Evolutionary conservation across 1,140 invertebrate genomes (phyloP).

Genomic region (Macrobrachium nipponense): DNA sequence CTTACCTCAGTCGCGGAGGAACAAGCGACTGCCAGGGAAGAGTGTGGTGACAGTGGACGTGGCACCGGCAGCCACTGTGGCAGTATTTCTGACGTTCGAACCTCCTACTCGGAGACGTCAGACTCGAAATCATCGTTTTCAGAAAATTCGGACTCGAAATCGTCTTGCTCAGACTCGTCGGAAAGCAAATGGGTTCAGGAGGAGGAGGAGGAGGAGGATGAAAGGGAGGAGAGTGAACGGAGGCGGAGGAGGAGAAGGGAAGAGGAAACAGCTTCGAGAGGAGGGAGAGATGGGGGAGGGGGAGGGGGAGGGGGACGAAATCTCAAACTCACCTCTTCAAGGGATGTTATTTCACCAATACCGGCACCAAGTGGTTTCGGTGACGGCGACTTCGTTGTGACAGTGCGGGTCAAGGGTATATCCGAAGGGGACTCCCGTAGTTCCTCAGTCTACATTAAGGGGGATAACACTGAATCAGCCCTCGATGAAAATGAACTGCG

Average conservation of each 20-base stretch:
- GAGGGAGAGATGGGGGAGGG: neutral
- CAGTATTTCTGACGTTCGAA: constrained; percentile 59
- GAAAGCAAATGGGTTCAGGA: constrained; percentile 48
- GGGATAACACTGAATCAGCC: neutral
- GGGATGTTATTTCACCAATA: constrained; percentile 58
- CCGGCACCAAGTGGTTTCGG: constrained; percentile 62
- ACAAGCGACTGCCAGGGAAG: constrained; percentile 55
- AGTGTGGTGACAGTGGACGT: constrained; percentile 63
- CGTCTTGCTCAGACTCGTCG: constrained; percentile 60
- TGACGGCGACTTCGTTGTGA: constrained; percentile 62
- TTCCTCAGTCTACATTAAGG: constrained; percentile 51
- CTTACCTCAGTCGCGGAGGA: constrained; percentile 63
- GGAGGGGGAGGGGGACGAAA: neutral
- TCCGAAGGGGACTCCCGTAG: constrained; percentile 29
- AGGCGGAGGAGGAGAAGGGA: constrained; percentile 4
- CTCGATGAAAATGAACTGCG: too few species aligned
- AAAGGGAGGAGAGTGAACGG: constrained; percentile 22
- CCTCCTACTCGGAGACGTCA: constrained; percentile 63
- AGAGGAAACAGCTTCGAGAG: neutral
- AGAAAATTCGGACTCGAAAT: constrained; percentile 60
- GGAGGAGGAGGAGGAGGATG: constrained; percentile 42
- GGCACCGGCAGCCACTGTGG: constrained; percentile 63
- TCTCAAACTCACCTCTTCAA: constrained; percentile 14
- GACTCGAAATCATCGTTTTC: constrained; percentile 63
- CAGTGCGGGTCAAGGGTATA: constrained; percentile 55